Evolutionary conservation across 2,113 vertebrate species (phyloP), one percentile per base, ranked within the genome.

Genomic region (Aythya baeri): DNA sequence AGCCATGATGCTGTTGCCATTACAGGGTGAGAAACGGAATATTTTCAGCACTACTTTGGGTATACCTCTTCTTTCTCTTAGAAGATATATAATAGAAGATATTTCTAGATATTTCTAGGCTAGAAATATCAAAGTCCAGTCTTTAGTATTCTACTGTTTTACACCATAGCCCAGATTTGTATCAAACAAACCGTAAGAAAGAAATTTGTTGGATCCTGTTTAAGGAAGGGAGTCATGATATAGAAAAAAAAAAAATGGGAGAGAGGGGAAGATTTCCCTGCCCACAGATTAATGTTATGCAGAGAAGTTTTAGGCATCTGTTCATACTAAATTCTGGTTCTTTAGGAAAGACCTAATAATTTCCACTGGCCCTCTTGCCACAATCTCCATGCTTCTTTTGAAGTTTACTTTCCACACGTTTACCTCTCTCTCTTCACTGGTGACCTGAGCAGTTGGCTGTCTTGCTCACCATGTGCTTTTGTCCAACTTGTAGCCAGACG

Each of bases 1-100:
- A 2, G 1, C 50, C 27, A 26, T 0, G 0, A 5, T 77, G 23
- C 50, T 83, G 4, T 67, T 81, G 17, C 58, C 84, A 6, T 70
- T 80, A 72, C 7, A 73, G 36, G 29, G 20, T 80, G 31, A 86
- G 13, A 46, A 59, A 68, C 10, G 16, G 14, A 18, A 31, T 55
- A 18, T 71, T 91, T 94, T 80, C 50, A 70, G 13, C 27, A 4
- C 9, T 58, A 13, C 6, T 76, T 77, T 5, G n/a, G 44, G 23
- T 41, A 38, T 52, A 46, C 80, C 77, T 91, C 31, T 77, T 79
- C 43, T 73, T 83, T 65, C 23, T 65, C 26, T 86, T 26, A 36
- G 36, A 36, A 36, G 36, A 36, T 36, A 36, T 36, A 36, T 36
- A 36, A 36, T 36, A 36, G 36, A 36, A 36, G 36, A 36, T 36